Conservation (phyloP, 1,140 invertebrate species). For the Schmidtea mediterranea region DNA sequence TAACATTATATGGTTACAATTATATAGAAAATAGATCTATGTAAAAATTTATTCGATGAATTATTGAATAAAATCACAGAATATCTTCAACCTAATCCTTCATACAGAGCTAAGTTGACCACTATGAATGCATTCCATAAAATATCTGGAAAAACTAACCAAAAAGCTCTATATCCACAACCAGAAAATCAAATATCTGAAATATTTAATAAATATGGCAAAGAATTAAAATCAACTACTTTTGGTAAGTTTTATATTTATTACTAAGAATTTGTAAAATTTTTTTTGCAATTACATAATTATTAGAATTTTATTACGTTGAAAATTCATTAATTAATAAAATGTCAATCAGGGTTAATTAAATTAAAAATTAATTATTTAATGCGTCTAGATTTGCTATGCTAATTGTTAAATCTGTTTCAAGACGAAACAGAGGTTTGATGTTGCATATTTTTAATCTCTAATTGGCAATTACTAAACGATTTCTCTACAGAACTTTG, state of each 20-base stretch:
- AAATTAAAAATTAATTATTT: no score
- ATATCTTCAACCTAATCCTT: conserved; percentile 89
- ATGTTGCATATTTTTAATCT: no score
- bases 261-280: no score
- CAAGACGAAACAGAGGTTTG: no score
- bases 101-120: conserved; percentile 25
- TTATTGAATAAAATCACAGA: conserved; percentile 84
- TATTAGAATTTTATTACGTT: no score
- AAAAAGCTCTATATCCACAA: conserved; percentile 59
- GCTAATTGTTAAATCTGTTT: no score
- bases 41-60: conserved; percentile 74
- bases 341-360: no score
- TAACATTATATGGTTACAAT: not conserved
- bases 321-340: no score
- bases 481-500: no score
- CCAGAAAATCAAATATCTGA: conserved; percentile 88
- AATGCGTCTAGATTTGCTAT: no score
- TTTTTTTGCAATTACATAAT: no score
- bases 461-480: no score
- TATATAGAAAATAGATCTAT: conserved; percentile 71
- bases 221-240: conserved; percentile 43
- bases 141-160: conserved; percentile 33
- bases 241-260: conserved; percentile 32
- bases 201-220: conserved; percentile 75
- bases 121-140: conserved; percentile 32